phyloP scores from a whole-genome alignment of 53 echinoderm and acorn worm species.

The Arbacia lixula region DNA sequence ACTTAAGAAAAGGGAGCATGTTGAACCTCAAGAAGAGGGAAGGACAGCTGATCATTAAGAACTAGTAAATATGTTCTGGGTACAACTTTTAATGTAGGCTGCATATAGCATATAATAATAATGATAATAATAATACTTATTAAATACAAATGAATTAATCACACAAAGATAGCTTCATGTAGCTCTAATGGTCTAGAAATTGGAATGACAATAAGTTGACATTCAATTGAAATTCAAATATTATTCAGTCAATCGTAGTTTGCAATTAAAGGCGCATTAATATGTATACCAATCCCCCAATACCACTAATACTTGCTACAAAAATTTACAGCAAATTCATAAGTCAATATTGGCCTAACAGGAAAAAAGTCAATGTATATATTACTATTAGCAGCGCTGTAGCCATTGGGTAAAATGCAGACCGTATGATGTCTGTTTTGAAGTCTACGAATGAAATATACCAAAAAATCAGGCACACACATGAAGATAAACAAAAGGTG shows the following conservation, averaged over 20 bases:
- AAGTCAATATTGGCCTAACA: conserved; percentile 38
- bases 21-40: no score
- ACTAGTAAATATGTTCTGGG: no score
- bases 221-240: conserved; percentile 47
- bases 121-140: not conserved
- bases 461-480: conserved; percentile 54
- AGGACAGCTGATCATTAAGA: no score
- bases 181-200: conserved; percentile 28
- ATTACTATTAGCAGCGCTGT: conserved; percentile 38
- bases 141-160: conserved; percentile 24
- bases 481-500: conserved; percentile 48
- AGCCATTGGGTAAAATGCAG: conserved; percentile 6
- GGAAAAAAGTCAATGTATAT: conserved; percentile 44
- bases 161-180: conserved; percentile 33
- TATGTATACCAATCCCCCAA: conserved; percentile 35
- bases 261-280: conserved; percentile 46
- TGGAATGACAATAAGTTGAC: conserved; percentile 46
- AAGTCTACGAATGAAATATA: conserved; percentile 5
- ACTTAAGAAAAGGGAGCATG: no score
- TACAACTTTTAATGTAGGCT: no score
- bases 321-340: conserved; percentile 47
- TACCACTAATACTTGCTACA: conserved; percentile 34
- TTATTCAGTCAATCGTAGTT: conserved; percentile 35
- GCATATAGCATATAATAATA: no score
- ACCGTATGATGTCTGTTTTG: not conserved